phyloP scores from a whole-genome alignment of 2,888 invertebrate species.

The Lasioglossum oenotherae region DNA sequence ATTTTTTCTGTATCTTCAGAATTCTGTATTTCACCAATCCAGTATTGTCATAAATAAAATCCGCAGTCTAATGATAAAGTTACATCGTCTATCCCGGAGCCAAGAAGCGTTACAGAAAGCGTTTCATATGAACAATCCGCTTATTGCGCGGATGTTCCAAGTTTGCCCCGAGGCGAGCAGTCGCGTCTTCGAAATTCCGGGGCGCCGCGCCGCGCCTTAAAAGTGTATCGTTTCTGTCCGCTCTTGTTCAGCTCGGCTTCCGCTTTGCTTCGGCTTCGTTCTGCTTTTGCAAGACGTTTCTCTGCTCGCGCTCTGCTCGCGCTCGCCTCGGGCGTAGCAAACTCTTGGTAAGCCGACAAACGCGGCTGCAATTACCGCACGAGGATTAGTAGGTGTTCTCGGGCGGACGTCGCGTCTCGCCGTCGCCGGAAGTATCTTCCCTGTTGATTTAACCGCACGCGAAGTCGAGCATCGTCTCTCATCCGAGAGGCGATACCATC shows the following conservation, averaged over 20 bases:
- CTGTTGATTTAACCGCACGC: conserved; percentile 9
- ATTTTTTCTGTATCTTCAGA: no score
- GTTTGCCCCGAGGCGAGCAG: conserved; percentile 10
- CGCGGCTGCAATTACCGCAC: conserved; percentile 2
- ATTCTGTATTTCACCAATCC: no score
- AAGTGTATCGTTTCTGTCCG: not conserved
- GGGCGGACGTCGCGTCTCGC: not conserved
- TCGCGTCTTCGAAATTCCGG: conserved; percentile 1
- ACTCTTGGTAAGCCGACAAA: not conserved
- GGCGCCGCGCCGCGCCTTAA: not conserved
- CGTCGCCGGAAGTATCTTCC: not conserved
- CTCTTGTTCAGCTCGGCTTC: not conserved
- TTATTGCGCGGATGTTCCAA: conserved; percentile 31
- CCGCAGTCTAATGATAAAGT: not conserved
- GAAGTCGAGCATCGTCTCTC: not conserved
- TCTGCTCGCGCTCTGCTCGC: not conserved
- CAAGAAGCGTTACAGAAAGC: conserved; percentile 1
- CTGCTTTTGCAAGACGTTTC: not conserved
- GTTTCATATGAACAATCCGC: conserved; percentile 42
- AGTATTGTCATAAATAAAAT: no score
- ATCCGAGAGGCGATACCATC: not conserved
- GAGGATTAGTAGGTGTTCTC: not conserved
- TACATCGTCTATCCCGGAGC: not conserved
- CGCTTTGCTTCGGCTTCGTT: not conserved
- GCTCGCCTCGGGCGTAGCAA: not conserved